phyloP scores from a whole-genome alignment of 23 tunicate species.

The Trididemnum miniatum region DNA sequence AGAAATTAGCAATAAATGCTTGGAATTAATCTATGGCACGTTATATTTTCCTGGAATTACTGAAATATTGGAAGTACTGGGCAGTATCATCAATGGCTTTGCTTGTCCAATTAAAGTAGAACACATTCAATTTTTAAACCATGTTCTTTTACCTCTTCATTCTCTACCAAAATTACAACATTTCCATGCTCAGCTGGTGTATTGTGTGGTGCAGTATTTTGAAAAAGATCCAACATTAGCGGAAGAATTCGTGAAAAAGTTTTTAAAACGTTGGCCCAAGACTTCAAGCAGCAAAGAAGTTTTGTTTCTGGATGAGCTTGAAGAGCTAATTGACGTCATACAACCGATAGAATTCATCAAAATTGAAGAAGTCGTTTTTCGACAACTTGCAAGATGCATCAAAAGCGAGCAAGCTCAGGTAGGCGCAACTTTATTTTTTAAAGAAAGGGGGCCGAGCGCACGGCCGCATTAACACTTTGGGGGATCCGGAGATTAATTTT shows the following conservation, averaged over 20 bases:
- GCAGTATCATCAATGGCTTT: slow-evolving; percentile 93
- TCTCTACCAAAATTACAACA: slow-evolving; percentile 38
- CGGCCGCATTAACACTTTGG: no score
- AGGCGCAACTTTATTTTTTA: background rate
- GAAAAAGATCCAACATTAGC: slow-evolving; percentile 75
- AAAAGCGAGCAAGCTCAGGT: slow-evolving; percentile 87
- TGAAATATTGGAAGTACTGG: slow-evolving; percentile 87
- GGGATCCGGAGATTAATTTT: no score
- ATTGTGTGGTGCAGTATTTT: slow-evolving; percentile 88
- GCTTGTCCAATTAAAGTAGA: slow-evolving; percentile 75
- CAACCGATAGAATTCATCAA: slow-evolving; percentile 86
- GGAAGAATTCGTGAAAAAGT: slow-evolving; percentile 17
- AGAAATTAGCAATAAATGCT: slow-evolving; percentile 59
- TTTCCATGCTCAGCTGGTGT: slow-evolving; percentile 89
- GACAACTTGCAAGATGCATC: slow-evolving; percentile 69
- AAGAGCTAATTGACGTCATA: slow-evolving; percentile 87
- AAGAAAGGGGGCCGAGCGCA: no score
- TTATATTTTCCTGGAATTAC: slow-evolving; percentile 70
- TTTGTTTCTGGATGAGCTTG: slow-evolving; percentile 87
- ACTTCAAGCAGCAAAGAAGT: slow-evolving; percentile 62
- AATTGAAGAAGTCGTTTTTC: slow-evolving; percentile 42
- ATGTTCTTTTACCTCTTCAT: slow-evolving; percentile 78
- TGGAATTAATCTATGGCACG: slow-evolving; percentile 61
- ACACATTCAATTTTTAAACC: slow-evolving; percentile 64
- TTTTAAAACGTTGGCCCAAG: slow-evolving; percentile 69